phyloP scores from a whole-genome alignment of 2,113 vertebrate genomes.

The Triplophysa rosa region DNA sequence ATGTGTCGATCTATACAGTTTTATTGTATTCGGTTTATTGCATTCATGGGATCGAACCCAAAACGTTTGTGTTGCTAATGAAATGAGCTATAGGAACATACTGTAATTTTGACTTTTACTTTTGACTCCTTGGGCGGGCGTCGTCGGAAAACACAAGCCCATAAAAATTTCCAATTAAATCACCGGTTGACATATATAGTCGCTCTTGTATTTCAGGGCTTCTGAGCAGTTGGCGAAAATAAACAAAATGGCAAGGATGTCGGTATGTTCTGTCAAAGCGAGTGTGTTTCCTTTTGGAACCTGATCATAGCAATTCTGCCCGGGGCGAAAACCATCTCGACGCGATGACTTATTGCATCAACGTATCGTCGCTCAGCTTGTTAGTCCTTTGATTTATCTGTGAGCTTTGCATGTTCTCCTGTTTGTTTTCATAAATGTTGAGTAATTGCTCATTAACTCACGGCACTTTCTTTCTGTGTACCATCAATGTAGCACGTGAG shows the following conservation, averaged over 20 bases:
- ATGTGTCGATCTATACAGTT: too few relatives aligned
- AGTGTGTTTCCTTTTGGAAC: slow-evolving; percentile 27
- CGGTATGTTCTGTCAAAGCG: background rate
- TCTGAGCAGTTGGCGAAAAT: slow-evolving; percentile 33
- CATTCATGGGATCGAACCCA: too few relatives aligned
- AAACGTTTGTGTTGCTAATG: too few relatives aligned
- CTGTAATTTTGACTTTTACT: slow-evolving; percentile 32
- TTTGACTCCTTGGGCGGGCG: slow-evolving; percentile 40
- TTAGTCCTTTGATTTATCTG: slow-evolving; percentile 49
- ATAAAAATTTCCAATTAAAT: slow-evolving; percentile 58
- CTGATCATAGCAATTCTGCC: background rate
- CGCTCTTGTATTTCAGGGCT: slow-evolving; percentile 37
- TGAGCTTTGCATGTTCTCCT: slow-evolving; percentile 51
- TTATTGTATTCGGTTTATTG: too few relatives aligned
- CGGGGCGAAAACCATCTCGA: slow-evolving; percentile 9
- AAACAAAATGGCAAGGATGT: slow-evolving; percentile 38
- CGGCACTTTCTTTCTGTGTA: slow-evolving; percentile 50
- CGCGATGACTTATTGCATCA: slow-evolving; percentile 13
- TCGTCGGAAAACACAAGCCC: slow-evolving; percentile 44
- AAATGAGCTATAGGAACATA: background rate
- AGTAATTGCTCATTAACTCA: slow-evolving; percentile 54
- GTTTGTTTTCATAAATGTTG: slow-evolving; percentile 54
- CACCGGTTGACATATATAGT: slow-evolving; percentile 49
- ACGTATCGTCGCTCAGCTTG: slow-evolving; percentile 42
- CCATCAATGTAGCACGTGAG: slow-evolving; percentile 50